Conservation (phyloP, 1,140 invertebrate species). For the Bombyx mandarina region DNA sequence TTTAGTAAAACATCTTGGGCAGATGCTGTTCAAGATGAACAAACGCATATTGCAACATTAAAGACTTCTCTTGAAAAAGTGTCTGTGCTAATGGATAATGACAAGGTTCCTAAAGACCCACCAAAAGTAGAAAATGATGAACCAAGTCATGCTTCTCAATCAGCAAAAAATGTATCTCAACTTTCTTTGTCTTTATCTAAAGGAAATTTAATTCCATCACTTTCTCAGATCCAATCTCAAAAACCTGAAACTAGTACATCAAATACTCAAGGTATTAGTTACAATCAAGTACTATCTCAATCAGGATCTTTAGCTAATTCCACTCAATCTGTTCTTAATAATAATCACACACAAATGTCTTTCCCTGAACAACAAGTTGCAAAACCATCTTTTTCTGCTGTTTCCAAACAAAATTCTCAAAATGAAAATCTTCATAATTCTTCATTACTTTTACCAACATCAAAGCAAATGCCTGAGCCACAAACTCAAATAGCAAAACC, state of each 20-base stretch:
- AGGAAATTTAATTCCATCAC: constrained; percentile 18
- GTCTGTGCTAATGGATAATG: constrained; percentile 25
- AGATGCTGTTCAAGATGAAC: constrained; percentile 52
- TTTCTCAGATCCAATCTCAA: constrained; percentile 29
- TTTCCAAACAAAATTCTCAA: constrained; percentile 21
- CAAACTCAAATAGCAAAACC: constrained; percentile 26
- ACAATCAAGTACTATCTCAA: constrained; percentile 27
- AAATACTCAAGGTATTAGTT: constrained; percentile 25
- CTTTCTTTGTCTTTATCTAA: constrained; percentile 22
- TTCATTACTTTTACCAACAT: constrained; percentile 25
- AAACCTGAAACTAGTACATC: constrained; percentile 31
- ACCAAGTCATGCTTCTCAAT: constrained; percentile 12
- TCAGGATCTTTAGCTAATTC: constrained; percentile 23
- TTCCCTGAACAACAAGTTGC: constrained; percentile 23
- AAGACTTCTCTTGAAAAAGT: constrained; percentile 33
- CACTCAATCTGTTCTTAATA: constrained; percentile 26
- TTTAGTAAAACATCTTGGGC: constrained; percentile 58
- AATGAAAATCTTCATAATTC: constrained; percentile 19
- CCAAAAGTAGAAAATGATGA: constrained; percentile 27
- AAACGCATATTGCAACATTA: constrained; percentile 20
- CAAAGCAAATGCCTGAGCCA: constrained; percentile 24
- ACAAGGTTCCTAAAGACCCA: constrained; percentile 24
- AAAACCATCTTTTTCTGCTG: constrained; percentile 22
- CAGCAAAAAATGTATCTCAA: constrained; percentile 11
- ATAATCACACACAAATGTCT: constrained; percentile 31